phyloP scores from a whole-genome alignment of 2,888 invertebrate genomes.

The Parthenolecanium corni region DNA sequence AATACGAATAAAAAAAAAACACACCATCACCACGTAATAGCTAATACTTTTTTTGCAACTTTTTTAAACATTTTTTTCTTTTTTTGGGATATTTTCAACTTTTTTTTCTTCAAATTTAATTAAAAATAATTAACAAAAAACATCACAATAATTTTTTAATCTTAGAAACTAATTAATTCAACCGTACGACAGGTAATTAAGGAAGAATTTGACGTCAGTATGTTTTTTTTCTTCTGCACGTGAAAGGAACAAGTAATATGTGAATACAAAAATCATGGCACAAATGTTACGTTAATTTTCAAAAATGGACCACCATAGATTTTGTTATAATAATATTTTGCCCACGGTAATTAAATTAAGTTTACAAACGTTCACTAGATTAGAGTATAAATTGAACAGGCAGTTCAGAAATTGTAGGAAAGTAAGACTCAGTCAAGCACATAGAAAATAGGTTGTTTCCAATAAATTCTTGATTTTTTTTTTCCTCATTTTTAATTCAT shows the following conservation, averaged over 20 bases:
- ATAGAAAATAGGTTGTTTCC: conserved; percentile 17
- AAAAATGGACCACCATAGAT: not conserved
- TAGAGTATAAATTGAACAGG: not conserved
- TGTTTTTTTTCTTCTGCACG: not conserved
- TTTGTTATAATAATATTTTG: no score
- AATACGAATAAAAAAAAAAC: conserved; percentile 16
- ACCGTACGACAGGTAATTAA: conserved; percentile 8
- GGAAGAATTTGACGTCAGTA: not conserved
- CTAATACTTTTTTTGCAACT: conserved; percentile 1
- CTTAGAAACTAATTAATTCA: conserved; percentile 29
- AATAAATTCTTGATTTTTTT: not conserved
- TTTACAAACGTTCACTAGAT: no score
- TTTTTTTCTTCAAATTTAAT: conserved; percentile 5
- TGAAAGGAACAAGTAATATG: not conserved
- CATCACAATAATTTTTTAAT: conserved; percentile 21
- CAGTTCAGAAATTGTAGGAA: conserved; percentile 21
- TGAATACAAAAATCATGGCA: conserved; percentile 10
- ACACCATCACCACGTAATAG: conserved; percentile 27
- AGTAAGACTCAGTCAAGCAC: conserved; percentile 14
- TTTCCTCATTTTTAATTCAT: no score
- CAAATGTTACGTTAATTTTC: not conserved
- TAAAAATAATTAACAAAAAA: conserved; percentile 15
- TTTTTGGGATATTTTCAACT: no score
- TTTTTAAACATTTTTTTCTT: not conserved
- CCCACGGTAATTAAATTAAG: no score